Evolutionary conservation across 2,113 vertebrate species (phyloP).

Genomic region (Ciconia boyciana): DNA sequence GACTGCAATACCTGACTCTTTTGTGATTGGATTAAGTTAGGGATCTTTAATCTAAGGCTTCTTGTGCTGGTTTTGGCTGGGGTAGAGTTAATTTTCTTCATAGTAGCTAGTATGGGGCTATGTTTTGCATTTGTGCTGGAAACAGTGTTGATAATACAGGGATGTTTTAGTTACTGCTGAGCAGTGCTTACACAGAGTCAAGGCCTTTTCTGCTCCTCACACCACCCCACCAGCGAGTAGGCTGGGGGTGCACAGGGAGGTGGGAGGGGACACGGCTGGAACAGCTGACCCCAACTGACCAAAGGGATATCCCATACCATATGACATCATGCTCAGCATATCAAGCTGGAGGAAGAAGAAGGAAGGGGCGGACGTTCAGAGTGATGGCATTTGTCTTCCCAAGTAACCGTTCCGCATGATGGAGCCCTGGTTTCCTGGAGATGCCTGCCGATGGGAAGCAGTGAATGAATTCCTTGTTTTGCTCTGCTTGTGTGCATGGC

Average conservation of each 20-base stretch:
- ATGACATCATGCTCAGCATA: background rate
- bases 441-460: background rate
- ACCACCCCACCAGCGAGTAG: background rate
- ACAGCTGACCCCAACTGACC: background rate
- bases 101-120: background rate
- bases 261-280: background rate
- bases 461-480: background rate
- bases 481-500: accelerated
- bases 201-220: background rate
- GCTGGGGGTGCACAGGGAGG: background rate
- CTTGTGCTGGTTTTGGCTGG: background rate
- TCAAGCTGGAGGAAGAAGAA: background rate
- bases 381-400: too few species aligned
- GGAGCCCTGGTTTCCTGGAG: background rate
- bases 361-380: background rate
- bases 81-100: background rate
- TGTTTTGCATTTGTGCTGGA: background rate
- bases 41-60: background rate
- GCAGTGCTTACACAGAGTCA: background rate
- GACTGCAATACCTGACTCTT: background rate
- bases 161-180: background rate
- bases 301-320: background rate
- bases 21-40: background rate
- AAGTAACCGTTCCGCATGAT: background rate
- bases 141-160: background rate